These are phyloP conservation scores for Papilio gigon DNA, from an alignment of 2,888 invertebrate genomes.

Conservation along the genomic window DNA sequence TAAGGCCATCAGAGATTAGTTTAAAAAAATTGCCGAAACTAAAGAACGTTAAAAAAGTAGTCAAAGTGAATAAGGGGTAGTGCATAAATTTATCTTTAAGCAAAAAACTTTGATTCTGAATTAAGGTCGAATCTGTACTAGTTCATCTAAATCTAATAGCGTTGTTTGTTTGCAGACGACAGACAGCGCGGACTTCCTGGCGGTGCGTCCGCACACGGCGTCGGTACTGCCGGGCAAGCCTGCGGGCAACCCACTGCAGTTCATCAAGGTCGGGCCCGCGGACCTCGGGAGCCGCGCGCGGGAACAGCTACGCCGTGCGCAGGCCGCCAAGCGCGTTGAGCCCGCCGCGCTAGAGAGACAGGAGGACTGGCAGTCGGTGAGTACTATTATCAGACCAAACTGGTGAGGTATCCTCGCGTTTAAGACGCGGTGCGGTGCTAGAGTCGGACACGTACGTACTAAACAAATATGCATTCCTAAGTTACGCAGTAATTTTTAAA, in stretches of 20 bases:
- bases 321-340: conserved; percentile 91
- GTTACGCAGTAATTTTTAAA: too few relatives aligned
- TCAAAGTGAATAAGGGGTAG: too few relatives aligned
- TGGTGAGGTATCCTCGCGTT: too few relatives aligned
- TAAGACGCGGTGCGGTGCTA: too few relatives aligned
- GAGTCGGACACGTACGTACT: too few relatives aligned
- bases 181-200: conserved; percentile 80
- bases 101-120: too few relatives aligned
- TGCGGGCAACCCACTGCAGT: conserved; percentile 93
- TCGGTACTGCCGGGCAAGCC: conserved; percentile 91
- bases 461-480: too few relatives aligned
- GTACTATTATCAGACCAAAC: conserved; percentile 51
- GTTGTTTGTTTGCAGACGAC: conserved; percentile 62
- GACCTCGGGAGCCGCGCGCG: conserved; percentile 92
- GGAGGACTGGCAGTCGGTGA: conserved; percentile 96
- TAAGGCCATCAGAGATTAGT: too few relatives aligned
- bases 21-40: too few relatives aligned
- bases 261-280: conserved; percentile 94
- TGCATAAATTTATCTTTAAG: too few relatives aligned
- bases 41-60: too few relatives aligned
- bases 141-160: neutral
- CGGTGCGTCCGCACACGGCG: conserved; percentile 79
- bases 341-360: conserved; percentile 91
- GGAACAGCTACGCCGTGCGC: conserved; percentile 91
- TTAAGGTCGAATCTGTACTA: too few relatives aligned